Conservation (phyloP, 2,888 invertebrate species). For the Conus canariensis region DNA sequence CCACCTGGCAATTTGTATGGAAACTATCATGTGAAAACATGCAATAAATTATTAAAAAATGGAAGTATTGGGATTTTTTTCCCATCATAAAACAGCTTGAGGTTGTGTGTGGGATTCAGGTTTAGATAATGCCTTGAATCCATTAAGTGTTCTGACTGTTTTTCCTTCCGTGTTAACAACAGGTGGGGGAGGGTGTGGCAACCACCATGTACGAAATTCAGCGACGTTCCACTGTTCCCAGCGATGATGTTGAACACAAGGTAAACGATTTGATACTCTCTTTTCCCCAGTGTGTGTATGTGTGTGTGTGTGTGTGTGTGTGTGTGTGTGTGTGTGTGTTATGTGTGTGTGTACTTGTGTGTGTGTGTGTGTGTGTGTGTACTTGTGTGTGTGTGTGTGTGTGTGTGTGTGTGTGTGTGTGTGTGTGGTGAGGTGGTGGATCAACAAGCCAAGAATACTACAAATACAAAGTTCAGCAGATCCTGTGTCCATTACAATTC, state of each 20-base stretch:
- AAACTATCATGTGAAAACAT: no score
- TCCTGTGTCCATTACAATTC: no score
- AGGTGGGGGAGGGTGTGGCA: conserved; percentile 75
- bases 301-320: not conserved
- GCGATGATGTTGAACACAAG: conserved; percentile 76
- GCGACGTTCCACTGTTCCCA: conserved; percentile 74
- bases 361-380: not conserved
- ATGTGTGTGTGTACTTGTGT: not conserved
- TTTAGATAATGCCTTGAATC: no score
- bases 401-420: no score
- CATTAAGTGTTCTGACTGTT: not conserved
- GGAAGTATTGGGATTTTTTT: no score
- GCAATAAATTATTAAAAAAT: no score
- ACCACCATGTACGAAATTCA: conserved; percentile 78
- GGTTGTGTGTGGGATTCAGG: no score
- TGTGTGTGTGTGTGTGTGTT: not conserved
- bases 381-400: not conserved
- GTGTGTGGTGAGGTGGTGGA: no score
- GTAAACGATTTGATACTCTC: conserved; percentile 33
- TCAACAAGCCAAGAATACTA: no score
- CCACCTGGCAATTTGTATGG: no score
- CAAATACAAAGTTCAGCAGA: no score
- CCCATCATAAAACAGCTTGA: no score
- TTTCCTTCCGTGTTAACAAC: not conserved
- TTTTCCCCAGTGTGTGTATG: not conserved